Percentiles rank a stretch among this genome's conserved stretches.
These are phyloP conservation scores for Potamarius usumacintae DNA, from an alignment of 2,113 vertebrate genomes.

Conservation along the genomic window DNA sequence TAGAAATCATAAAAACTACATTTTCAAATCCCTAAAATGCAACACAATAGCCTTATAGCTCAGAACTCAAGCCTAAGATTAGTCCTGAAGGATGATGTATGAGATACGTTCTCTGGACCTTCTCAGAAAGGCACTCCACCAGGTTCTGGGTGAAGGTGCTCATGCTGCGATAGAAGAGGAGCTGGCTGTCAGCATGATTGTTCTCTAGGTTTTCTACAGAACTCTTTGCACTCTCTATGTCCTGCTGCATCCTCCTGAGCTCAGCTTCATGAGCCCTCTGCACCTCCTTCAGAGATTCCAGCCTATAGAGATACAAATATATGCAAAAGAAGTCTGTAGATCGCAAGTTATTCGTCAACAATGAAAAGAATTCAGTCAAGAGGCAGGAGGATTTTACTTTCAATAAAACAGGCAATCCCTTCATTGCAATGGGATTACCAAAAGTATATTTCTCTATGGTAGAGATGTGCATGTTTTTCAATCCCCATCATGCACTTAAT, in stretches of 20 bases:
- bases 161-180: constrained; percentile 86
- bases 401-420: too few species aligned
- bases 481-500: not conserved
- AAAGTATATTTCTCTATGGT: not conserved
- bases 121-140: constrained; percentile 89
- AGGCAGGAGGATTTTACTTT: not conserved
- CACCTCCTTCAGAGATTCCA: constrained; percentile 81
- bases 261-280: constrained; percentile 83
- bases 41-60: not conserved
- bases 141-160: constrained; percentile 82
- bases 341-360: not conserved
- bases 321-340: not conserved
- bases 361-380: not conserved
- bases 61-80: not conserved
- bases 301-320: constrained; percentile 59
- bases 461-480: not conserved
- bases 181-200: constrained; percentile 71
- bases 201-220: constrained; percentile 78
- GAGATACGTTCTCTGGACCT: constrained; percentile 68
- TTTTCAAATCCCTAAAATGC: not conserved
- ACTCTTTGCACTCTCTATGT: constrained; percentile 76
- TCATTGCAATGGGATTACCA: not conserved
- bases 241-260: constrained; percentile 76
- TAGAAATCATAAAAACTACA: constrained; percentile 52
- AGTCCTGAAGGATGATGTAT: not conserved